Base-by-base conservation (phyloP, 1,140 invertebrate species). In the Leguminivora glycinivorella region DNA sequence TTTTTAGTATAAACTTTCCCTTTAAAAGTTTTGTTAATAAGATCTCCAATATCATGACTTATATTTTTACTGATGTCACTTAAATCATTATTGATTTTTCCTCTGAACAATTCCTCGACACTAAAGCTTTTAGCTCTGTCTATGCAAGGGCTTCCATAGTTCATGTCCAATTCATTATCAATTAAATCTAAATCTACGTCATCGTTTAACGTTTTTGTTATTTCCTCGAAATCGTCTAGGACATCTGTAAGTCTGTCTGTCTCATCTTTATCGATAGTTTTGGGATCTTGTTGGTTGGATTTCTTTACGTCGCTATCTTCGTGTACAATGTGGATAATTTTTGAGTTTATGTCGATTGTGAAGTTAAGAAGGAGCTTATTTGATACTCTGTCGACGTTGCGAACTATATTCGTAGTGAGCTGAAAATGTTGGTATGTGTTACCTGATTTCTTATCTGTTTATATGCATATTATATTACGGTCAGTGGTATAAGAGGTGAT, bases 141-240 rank as follows among this genome's bases (percentile, higher is more conserved):
- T 52, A 52, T 52, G 22, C 19, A 52, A 10, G 47, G 47, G 19
- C 47, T 52, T 22, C 47, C 47, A 22, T 22, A 17, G 10, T 52
- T 52, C 9, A 52, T 52, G n/a, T 52, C 47, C 25, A 63, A 63
- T n/a, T 63, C 58, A 31, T 63, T 34, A 19, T 63, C 58, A 63
- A n/a, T 63, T 9, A 63, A 63, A 17, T 63, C 26, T 17, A 63
- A 14, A 7, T 63, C 25, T 31, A 63, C 58, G 2, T 34, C 58
- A n/a, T 60, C 56, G 19, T 29, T 63, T 4, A 63, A 29, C 3
- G 58, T 29, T 12, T 63, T 63, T 14, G 25, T 34, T 14, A 63
- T 63, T 17, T 63, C 58, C 31, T 31, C 58, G 17, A 63, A 63
- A 63, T 63, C 56, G 2, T 60, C 26, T 17, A 63, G 26, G 4